Evolutionary conservation across 2,797 vertebrate genomes (phyloP), one percentile per base, ranked within the genome.

Genomic region (Sebastes iracundus): DNA sequence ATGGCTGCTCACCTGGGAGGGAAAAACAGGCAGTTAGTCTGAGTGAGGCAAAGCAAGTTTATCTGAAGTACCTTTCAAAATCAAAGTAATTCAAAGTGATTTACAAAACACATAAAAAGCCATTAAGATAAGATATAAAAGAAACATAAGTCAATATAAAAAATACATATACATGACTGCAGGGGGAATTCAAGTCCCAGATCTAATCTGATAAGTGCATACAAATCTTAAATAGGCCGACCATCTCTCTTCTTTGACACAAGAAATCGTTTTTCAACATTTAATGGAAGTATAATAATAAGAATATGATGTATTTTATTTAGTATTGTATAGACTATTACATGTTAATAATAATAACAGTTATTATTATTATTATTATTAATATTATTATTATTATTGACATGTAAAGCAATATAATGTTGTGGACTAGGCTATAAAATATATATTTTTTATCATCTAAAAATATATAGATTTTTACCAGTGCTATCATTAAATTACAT

Each of bases 1-100:
- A 95, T 94, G 87, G 64, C 76, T 84, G 83, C 77, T 78, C 79
- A 85, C 83, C 89, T 91, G n/a, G 13, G 13, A 61, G 60, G 8
- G 28, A 65, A 27, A 78, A 73, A 20, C 79, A 74, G 68, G 35
- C 16, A 49, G 32, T 83, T 46, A 84, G 35, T 38, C 35, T 13
- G 35, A 38, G 58, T 1, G 69, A 22, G 18, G 53, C 8, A 72
- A 53, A 38, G 14, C 25, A 25, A 27, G 1, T 32, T n/a, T 8
- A 71, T 69, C 23, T 28, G 12, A 42, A 46, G 20, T 11, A 68
- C 3, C 32, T 58, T 67, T 74, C 10, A 78, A 49, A 55, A 35
- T 14, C 4, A 73, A 53, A 6, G 13, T 2, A 32, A 35, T 61
- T n/a, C 1, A 59, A 72, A 49, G n/a, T 52, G n/a, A 12, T 61